phyloP scores from a whole-genome alignment of 1,140 invertebrate species.

The Heliconius hewitsoni region DNA sequence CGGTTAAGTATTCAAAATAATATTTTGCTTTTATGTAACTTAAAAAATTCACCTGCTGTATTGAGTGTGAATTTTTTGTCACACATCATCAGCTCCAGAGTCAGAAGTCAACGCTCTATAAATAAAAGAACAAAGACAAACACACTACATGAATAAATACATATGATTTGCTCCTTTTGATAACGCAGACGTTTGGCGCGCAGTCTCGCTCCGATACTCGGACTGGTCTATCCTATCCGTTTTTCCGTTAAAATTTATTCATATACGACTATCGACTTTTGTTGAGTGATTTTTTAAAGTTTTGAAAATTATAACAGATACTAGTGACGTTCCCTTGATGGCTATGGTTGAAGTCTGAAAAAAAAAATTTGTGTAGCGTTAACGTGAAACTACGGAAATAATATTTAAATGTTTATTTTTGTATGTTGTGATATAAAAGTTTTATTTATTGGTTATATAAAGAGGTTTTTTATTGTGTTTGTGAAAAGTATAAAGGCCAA shows the following conservation, averaged over 20 bases:
- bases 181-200: conserved; percentile 47
- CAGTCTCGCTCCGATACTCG: conserved; percentile 43
- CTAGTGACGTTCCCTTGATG: background rate
- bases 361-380: background rate
- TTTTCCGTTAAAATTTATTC: background rate
- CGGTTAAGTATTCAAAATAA: background rate
- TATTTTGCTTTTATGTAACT: background rate
- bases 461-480: background rate
- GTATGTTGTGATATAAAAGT: background rate
- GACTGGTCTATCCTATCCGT: conserved; percentile 1
- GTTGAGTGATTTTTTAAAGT: conserved; percentile 10
- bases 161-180: conserved; percentile 48
- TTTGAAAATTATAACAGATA: background rate
- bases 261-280: background rate
- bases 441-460: background rate
- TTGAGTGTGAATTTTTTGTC: background rate
- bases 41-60: background rate
- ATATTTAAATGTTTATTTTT: background rate
- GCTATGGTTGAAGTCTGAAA: too few relatives aligned
- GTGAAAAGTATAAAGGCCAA: background rate
- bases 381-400: background rate
- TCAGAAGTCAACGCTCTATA: conserved; percentile 63
- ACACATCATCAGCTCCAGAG: conserved; percentile 26
- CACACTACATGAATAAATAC: conserved; percentile 56
- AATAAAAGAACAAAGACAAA: conserved; percentile 60